Evolutionary conservation across 2,888 invertebrate species (phyloP).

Genomic region (Exephanes ischioxanthus): DNA sequence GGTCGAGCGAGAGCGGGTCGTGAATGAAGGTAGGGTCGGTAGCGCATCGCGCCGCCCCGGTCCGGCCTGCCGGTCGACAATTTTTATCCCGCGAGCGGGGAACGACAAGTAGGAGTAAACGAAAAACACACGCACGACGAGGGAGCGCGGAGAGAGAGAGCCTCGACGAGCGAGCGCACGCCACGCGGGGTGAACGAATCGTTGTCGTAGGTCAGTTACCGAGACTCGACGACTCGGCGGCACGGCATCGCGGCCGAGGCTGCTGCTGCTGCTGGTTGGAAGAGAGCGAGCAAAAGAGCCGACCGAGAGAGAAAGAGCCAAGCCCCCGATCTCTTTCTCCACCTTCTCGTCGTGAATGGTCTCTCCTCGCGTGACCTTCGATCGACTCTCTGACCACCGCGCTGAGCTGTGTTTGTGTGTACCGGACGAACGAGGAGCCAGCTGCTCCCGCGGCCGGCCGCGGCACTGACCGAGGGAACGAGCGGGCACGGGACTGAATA

Average conservation of each 20-base stretch:
- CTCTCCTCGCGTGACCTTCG: conserved; percentile 63
- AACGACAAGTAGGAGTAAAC: neutral
- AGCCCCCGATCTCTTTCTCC: conserved; percentile 50
- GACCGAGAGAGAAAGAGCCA: conserved; percentile 30
- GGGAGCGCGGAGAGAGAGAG: conserved; percentile 4
- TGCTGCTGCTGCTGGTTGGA: conserved; percentile 19
- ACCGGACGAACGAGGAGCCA: conserved; percentile 30
- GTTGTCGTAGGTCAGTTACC: conserved; percentile 75
- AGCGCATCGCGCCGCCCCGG: conserved; percentile 6
- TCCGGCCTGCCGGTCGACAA: neutral
- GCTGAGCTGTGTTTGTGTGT: neutral
- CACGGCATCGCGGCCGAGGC: conserved; percentile 56
- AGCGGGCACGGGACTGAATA: neutral
- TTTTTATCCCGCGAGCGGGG: neutral
- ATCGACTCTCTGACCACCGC: conserved; percentile 50
- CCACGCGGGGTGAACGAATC: conserved; percentile 72
- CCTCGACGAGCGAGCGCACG: conserved; percentile 28
- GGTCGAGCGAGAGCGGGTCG: conserved; percentile 1
- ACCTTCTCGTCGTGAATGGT: conserved; percentile 62
- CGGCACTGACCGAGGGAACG: conserved; percentile 38
- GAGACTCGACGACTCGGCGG: conserved; percentile 65
- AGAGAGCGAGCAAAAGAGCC: conserved; percentile 50
- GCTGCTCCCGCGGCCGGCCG: conserved; percentile 21
- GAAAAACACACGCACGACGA: neutral
- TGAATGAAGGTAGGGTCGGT: conserved; percentile 55